A percentile compares a stretch with the other conserved stretches of the same genome.
phyloP scores from a whole-genome alignment of 2,888 invertebrate genomes.

The Euzetes globulus region DNA sequence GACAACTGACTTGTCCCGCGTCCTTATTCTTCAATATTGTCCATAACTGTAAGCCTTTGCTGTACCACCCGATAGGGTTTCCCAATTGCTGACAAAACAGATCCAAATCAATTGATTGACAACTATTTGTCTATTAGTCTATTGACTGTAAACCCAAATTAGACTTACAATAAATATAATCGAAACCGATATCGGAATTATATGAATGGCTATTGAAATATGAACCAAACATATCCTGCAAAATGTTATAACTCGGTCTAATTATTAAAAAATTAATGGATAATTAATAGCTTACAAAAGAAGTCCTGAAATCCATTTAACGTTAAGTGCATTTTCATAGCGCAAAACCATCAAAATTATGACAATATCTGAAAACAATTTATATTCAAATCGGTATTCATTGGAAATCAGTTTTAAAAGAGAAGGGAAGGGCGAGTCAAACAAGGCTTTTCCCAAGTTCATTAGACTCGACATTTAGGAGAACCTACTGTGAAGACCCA shows the following conservation, averaged over 20 bases:
- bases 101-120: background rate
- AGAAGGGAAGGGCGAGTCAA: too few species aligned
- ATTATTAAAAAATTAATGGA: background rate
- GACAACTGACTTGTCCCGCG: constrained; percentile 11
- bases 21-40: constrained; percentile 13
- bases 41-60: constrained; percentile 15
- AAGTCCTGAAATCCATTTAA: constrained; percentile 4
- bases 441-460: too few species aligned
- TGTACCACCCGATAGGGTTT: constrained; percentile 18
- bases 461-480: too few species aligned
- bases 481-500: too few species aligned
- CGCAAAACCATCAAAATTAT: background rate
- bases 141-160: background rate
- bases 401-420: too few species aligned
- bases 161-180: constrained; percentile 24
- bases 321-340: background rate
- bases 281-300: background rate
- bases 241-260: background rate
- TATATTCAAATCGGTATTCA: background rate
- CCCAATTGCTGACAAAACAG: background rate
- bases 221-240: constrained; percentile 15
- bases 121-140: background rate
- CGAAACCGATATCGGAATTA: constrained; percentile 8
- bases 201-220: background rate
- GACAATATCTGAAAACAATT: background rate